Evolutionary conservation across 2,888 invertebrate genomes (phyloP).

Genomic region (Leptinotarsa rubiginosa): DNA sequence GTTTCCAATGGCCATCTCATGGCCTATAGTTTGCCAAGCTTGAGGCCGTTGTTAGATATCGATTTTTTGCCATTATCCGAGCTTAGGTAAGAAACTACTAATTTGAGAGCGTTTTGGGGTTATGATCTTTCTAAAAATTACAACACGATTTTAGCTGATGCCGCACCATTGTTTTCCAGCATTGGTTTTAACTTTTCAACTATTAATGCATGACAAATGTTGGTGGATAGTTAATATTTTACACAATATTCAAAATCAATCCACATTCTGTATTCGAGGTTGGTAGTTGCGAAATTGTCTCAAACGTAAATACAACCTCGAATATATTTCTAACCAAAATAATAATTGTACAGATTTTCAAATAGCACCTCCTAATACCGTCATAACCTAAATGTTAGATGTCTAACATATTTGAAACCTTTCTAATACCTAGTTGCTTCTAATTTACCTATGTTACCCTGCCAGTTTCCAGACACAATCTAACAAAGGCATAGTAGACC

Average conservation of each 20-base stretch:
- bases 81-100: conserved; percentile 78
- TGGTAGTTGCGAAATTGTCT: background rate
- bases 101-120: conserved; percentile 23
- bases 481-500: conserved; percentile 97
- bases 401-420: conserved; percentile 39
- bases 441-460: conserved; percentile 60
- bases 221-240: conserved; percentile 30
- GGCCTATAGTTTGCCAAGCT: conserved; percentile 95
- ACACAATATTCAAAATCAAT: conserved; percentile 15
- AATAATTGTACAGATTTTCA: background rate
- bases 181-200: conserved; percentile 53
- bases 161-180: conserved; percentile 54
- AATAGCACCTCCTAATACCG: conserved; percentile 12
- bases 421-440: conserved; percentile 59
- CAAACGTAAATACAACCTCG: background rate
- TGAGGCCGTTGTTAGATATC: conserved; percentile 90
- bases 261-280: conserved; percentile 1
- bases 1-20: conserved; percentile 93
- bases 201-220: conserved; percentile 37
- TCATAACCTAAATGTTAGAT: conserved; percentile 38
- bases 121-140: conserved; percentile 29
- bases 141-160: conserved; percentile 51
- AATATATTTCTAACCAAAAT: background rate
- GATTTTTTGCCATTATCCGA: conserved; percentile 95
- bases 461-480: conserved; percentile 85